phyloP scores from a whole-genome alignment of 2,113 vertebrate species.

The Cebidichthys violaceus region DNA sequence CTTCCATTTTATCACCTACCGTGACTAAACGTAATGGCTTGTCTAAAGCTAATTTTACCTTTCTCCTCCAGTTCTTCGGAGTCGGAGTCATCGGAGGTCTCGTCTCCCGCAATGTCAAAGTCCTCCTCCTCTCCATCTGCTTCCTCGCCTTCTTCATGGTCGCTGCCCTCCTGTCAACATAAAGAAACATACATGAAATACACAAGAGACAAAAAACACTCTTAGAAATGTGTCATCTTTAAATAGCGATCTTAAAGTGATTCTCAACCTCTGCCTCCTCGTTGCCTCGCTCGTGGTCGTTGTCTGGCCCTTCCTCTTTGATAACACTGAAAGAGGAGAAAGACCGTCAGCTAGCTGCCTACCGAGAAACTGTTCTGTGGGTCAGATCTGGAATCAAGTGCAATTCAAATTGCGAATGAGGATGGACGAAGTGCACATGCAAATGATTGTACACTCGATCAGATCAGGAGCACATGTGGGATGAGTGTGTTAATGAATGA shows the following conservation, averaged over 20 bases:
- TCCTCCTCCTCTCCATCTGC: constrained; percentile 94
- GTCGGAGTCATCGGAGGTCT: constrained; percentile 95
- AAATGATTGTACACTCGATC: constrained; percentile 1
- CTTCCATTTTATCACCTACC: too few relatives aligned
- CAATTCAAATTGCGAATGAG: not conserved
- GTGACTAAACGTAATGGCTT: not conserved
- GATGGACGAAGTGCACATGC: constrained; percentile 27
- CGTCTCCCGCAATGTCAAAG: constrained; percentile 90
- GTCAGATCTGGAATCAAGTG: not conserved
- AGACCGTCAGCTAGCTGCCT: not conserved
- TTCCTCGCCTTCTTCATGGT: constrained; percentile 93
- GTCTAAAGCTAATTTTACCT: constrained; percentile 79
- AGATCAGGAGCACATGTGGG: constrained; percentile 31
- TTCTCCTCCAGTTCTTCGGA: constrained; percentile 97
- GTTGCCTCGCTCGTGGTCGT: constrained; percentile 88
- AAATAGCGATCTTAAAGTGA: not conserved
- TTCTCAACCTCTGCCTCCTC: constrained; percentile 86
- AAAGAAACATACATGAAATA: not conserved
- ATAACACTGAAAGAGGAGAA: constrained; percentile 78
- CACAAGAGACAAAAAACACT: not conserved
- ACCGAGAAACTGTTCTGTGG: rapidly evolving
- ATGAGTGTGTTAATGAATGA: constrained; percentile 38
- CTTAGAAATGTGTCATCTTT: not conserved
- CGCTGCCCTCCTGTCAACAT: constrained; percentile 87
- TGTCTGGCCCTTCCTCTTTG: constrained; percentile 90